Conservation (phyloP, 2,797 vertebrate species). For the Muscicapa comitata region DNA sequence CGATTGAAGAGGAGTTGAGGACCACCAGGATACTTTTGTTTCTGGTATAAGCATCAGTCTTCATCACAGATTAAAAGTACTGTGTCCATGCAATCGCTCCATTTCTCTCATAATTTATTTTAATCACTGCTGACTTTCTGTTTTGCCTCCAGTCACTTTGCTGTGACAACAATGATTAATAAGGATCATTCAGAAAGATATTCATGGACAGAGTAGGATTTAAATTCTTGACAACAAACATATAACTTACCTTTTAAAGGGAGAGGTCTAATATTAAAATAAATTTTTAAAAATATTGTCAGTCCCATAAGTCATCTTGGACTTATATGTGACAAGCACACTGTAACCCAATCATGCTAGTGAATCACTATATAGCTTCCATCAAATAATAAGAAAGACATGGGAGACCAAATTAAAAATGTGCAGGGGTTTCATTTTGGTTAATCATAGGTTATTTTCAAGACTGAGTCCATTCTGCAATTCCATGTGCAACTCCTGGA, state of each 20-base stretch:
- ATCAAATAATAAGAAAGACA: neutral
- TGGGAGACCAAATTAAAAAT: neutral
- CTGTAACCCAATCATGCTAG: neutral
- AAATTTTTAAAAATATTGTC: neutral
- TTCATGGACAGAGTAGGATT: neutral
- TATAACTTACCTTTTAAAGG: neutral
- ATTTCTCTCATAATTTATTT: slow-evolving; percentile 25
- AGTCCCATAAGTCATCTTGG: neutral
- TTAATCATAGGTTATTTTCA: neutral
- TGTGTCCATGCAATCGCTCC: neutral
- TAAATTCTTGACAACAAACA: slow-evolving; percentile 12
- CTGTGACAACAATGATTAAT: slow-evolving; percentile 42
- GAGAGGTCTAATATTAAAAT: neutral
- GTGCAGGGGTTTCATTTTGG: neutral
- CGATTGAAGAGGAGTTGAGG: neutral
- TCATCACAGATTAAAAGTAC: neutral
- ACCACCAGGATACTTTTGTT: slow-evolving; percentile 21
- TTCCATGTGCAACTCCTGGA: neutral
- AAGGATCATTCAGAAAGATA: slow-evolving; percentile 14
- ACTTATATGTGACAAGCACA: neutral
- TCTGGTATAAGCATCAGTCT: neutral
- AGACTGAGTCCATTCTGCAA: neutral
- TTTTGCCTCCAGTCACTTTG: slow-evolving; percentile 35
- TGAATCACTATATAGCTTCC: neutral
- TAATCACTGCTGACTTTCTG: slow-evolving; percentile 4